phyloP scores from a whole-genome alignment of 2,797 vertebrate genomes.

The Neosalanx taihuensis region DNA sequence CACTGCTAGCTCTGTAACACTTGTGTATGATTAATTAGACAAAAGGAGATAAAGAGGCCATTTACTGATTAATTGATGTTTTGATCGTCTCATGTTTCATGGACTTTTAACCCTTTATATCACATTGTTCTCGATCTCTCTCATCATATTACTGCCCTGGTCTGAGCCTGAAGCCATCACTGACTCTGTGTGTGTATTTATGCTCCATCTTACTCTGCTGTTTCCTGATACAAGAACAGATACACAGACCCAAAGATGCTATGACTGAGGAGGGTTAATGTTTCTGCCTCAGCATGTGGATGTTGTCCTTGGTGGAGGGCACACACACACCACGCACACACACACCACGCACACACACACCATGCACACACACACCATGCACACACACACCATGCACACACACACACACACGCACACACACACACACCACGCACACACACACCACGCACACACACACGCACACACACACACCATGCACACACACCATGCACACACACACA shows the following conservation, averaged over 20 bases:
- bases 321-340: neutral
- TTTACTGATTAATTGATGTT: constrained; percentile 23
- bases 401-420: neutral
- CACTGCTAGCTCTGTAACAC: neutral
- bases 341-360: neutral
- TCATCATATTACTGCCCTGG: neutral
- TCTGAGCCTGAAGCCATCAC: too few species aligned
- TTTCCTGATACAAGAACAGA: too few species aligned
- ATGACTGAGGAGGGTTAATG: neutral
- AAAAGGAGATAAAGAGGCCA: constrained; percentile 14
- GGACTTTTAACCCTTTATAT: neutral
- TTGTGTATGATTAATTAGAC: neutral
- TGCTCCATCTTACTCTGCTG: neutral
- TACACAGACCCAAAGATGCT: neutral
- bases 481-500: too few species aligned
- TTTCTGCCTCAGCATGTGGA: constrained; percentile 10
- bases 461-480: too few species aligned
- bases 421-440: neutral
- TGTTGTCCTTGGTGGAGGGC: constrained; percentile 5
- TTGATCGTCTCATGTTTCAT: neutral
- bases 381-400: neutral
- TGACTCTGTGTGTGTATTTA: too few species aligned
- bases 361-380: too few species aligned
- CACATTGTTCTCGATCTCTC: neutral
- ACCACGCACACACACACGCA: neutral